phyloP scores from a whole-genome alignment of 2,888 invertebrate genomes.

The Cephus pygmeus region DNA sequence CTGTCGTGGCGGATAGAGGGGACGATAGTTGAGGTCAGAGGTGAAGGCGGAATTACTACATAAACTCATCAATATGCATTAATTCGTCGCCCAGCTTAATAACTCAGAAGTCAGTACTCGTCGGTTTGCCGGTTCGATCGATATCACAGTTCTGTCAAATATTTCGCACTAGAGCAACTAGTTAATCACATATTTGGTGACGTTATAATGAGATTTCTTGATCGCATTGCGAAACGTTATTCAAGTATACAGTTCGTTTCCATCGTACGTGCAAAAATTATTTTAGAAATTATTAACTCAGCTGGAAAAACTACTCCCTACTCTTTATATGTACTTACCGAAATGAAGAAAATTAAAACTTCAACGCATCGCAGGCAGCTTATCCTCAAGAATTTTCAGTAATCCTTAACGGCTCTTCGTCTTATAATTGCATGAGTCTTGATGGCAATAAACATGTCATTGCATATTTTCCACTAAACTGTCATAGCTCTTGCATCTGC shows the following conservation, averaged over 20 bases:
- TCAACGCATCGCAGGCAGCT: neutral
- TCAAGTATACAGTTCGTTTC: neutral
- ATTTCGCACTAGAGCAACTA: neutral
- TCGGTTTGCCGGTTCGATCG: neutral
- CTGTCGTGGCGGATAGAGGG: neutral
- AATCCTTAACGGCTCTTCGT: neutral
- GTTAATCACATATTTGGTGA: neutral
- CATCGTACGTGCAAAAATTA: neutral
- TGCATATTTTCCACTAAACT: neutral
- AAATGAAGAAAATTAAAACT: neutral
- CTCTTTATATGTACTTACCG: neutral
- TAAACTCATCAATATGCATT: slow-evolving; percentile 2
- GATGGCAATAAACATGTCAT: neutral
- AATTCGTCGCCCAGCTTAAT: neutral
- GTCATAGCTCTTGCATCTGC: neutral
- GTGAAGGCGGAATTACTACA: neutral
- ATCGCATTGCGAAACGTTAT: neutral
- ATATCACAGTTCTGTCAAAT: neutral
- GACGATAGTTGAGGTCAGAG: neutral
- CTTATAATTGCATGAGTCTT: neutral
- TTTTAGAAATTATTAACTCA: neutral
- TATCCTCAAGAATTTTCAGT: neutral
- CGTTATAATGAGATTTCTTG: neutral
- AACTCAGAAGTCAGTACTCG: neutral
- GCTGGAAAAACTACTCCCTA: neutral